Evolutionary conservation across 2,113 vertebrate species (phyloP).

Genomic region (Tringa solitaria): DNA sequence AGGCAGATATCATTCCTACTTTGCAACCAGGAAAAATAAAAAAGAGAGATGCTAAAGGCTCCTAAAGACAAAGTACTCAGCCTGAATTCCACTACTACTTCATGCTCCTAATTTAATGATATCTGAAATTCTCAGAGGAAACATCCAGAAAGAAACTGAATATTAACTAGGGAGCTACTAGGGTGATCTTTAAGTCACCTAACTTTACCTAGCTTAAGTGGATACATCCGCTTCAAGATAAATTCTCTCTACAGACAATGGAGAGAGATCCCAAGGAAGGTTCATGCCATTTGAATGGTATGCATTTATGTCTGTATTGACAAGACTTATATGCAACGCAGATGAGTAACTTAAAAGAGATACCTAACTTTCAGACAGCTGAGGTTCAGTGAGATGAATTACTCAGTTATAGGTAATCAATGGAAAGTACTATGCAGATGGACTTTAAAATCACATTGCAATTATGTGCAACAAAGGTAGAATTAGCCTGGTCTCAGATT

Average conservation of each 20-base stretch:
- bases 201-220: not conserved
- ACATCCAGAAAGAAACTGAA: not conserved
- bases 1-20: not conserved
- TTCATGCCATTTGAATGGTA: not conserved
- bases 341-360: not conserved
- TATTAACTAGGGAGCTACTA: not conserved
- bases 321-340: not conserved
- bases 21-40: not conserved
- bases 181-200: not conserved
- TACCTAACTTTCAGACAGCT: not conserved
- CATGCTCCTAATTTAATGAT: not conserved
- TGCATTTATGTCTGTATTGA: not conserved
- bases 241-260: not conserved
- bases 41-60: not conserved
- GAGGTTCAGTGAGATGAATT: not conserved
- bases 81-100: not conserved
- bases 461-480: not conserved
- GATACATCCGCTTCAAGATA: accelerated
- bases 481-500: not conserved
- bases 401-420: not conserved
- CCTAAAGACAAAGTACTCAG: not conserved
- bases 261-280: not conserved
- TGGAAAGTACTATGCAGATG: not conserved
- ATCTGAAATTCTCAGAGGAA: not conserved
- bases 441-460: not conserved